Evolutionary conservation across 2,888 invertebrate genomes (phyloP).

Genomic region (Scelioninae gen. 1): DNA sequence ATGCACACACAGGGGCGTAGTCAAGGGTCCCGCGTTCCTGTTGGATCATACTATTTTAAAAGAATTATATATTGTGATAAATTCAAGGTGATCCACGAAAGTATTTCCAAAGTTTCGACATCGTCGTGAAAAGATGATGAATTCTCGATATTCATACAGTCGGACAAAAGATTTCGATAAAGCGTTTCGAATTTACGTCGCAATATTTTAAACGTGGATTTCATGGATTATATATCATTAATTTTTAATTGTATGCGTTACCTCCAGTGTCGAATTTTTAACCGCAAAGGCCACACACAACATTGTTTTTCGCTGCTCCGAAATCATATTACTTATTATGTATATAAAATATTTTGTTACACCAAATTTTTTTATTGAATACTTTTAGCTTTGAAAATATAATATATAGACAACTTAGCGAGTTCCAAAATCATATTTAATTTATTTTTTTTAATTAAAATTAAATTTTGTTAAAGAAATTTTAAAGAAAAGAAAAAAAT

Average conservation of each 20-base stretch:
- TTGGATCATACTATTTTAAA: slow-evolving; percentile 72
- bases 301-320: neutral
- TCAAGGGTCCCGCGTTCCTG: slow-evolving; percentile 74
- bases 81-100: slow-evolving; percentile 84
- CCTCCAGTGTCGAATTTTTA: no score
- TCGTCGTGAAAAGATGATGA: slow-evolving; percentile 58
- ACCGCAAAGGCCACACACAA: neutral
- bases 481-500: no score
- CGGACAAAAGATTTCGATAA: slow-evolving; percentile 47
- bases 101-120: slow-evolving; percentile 80
- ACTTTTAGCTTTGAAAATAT: no score
- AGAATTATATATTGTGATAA: slow-evolving; percentile 83
- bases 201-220: slow-evolving; percentile 11
- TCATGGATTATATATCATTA: neutral
- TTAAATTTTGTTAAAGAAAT: no score
- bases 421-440: no score
- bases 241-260: neutral
- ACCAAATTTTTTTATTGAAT: no score
- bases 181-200: slow-evolving; percentile 69
- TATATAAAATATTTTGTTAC: no score
- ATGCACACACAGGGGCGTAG: slow-evolving; percentile 72
- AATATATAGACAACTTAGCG: no score
- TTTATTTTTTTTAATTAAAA: no score
- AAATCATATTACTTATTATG: no score
- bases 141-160: slow-evolving; percentile 57